These are phyloP conservation scores for Onychomys leucogaster DNA, from an alignment of 2,797 vertebrate species.

Conservation along the genomic window DNA sequence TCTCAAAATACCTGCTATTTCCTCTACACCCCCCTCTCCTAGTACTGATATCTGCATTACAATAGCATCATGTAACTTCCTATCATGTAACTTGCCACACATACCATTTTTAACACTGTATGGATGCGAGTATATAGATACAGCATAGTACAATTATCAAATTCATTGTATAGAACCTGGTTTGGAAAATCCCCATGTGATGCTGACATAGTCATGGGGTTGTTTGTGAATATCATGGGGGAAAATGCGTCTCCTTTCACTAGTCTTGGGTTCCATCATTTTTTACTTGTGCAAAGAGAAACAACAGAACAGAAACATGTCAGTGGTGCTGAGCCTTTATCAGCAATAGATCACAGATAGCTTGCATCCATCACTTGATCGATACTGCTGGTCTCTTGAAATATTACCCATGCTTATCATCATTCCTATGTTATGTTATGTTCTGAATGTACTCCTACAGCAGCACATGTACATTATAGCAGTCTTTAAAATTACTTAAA, in stretches of 20 bases:
- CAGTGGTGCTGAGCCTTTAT: neutral
- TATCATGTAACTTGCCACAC: neutral
- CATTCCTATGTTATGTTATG: neutral
- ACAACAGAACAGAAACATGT: neutral
- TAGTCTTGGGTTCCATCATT: conserved; percentile 35
- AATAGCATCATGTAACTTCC: neutral
- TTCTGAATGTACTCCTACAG: neutral
- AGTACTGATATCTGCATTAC: neutral
- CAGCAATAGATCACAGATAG: neutral
- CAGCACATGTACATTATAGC: neutral
- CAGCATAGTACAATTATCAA: neutral
- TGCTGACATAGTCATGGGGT: neutral
- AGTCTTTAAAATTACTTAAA: neutral
- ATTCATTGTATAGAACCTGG: neutral
- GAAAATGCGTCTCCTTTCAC: neutral
- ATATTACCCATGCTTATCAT: neutral
- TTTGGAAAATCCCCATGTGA: neutral
- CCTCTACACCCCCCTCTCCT: neutral
- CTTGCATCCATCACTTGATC: neutral
- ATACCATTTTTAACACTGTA: neutral
- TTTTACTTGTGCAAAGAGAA: neutral
- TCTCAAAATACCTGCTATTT: neutral
- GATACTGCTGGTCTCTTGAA: conserved; percentile 5
- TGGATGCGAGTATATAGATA: neutral
- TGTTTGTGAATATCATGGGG: neutral